Evolutionary conservation across 2,888 invertebrate genomes (phyloP).

Genomic region (Pachliopta kotzebuea): DNA sequence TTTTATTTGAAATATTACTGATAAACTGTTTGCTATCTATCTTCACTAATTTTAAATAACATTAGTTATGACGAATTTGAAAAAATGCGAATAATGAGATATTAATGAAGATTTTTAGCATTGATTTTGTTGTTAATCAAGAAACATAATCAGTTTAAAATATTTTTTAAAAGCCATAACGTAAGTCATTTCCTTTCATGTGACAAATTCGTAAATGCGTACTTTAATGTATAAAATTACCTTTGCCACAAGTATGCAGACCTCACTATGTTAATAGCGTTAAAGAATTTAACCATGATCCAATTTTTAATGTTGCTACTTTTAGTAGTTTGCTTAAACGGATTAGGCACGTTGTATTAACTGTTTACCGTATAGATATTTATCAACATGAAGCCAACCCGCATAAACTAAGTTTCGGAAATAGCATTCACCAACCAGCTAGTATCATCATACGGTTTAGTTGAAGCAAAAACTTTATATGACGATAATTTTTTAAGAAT

Average conservation of each 20-base stretch:
- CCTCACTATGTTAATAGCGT: constrained; percentile 19
- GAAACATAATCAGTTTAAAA: too few species aligned
- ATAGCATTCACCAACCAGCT: neutral
- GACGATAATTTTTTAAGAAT: neutral
- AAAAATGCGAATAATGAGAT: neutral
- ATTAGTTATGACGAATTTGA: neutral
- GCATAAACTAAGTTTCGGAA: constrained; percentile 9
- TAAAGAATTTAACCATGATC: constrained; percentile 26
- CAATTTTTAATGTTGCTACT: constrained; percentile 19
- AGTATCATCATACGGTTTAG: neutral
- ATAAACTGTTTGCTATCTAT: neutral
- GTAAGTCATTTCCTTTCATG: neutral
- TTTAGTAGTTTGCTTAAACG: constrained; percentile 21
- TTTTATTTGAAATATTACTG: neutral
- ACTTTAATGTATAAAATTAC: neutral
- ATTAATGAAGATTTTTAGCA: too few species aligned
- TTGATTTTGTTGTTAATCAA: too few species aligned
- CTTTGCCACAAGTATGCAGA: constrained; percentile 5
- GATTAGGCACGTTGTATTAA: constrained; percentile 12
- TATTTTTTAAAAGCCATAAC: neutral
- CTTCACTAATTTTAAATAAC: neutral
- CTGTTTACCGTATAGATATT: constrained; percentile 14
- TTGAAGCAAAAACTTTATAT: neutral
- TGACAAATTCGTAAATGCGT: neutral
- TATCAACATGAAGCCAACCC: constrained; percentile 11